Conservation (phyloP, 2,113 vertebrate species). For the Grantiella picta region DNA sequence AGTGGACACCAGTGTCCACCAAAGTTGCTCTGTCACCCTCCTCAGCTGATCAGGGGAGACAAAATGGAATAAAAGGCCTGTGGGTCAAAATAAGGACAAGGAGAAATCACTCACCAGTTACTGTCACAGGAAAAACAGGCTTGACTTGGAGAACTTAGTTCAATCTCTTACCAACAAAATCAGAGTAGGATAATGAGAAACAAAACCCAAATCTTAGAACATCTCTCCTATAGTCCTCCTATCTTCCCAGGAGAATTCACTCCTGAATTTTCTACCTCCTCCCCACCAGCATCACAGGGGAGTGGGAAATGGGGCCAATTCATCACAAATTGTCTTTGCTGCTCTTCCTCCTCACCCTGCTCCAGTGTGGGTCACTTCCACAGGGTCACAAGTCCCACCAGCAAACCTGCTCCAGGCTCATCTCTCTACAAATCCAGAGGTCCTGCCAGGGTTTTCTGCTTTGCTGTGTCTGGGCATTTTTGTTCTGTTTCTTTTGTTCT, state of each 20-base stretch:
- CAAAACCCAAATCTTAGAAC: background rate
- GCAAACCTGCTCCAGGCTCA: background rate
- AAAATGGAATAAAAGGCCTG: accelerated
- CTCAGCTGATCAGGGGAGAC: background rate
- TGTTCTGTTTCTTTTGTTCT: background rate
- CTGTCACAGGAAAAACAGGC: background rate
- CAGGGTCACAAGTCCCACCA: background rate
- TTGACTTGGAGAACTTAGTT: background rate
- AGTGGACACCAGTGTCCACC: background rate
- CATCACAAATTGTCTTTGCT: background rate
- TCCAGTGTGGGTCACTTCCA: background rate
- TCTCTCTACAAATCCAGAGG: background rate
- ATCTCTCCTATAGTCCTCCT: accelerated
- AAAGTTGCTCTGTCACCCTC: background rate
- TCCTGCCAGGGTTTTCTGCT: background rate
- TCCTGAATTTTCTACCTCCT: background rate
- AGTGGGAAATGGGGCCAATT: background rate
- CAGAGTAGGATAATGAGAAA: background rate
- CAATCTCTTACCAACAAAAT: background rate
- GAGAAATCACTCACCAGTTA: background rate
- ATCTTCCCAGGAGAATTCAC: background rate
- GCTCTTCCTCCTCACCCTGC: background rate
- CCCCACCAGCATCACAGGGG: too few relatives aligned
- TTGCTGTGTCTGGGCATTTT: background rate
- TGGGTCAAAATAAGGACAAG: background rate